A percentile compares a stretch with the other conserved stretches of the same genome.
Evolutionary conservation across 1,140 invertebrate genomes (phyloP).

Genomic region (Monochamus saltuarius): DNA sequence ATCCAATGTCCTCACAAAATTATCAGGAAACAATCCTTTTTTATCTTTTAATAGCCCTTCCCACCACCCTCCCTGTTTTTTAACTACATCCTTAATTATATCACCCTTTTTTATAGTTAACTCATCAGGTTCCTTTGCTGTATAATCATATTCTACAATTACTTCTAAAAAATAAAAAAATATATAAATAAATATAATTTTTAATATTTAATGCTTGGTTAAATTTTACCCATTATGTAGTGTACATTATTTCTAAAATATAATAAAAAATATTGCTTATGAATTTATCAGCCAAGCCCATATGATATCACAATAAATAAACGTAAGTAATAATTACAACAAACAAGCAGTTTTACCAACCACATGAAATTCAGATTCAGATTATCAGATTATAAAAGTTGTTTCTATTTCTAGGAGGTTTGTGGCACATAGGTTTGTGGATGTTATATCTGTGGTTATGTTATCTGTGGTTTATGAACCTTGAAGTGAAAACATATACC

Average conservation of each 20-base stretch:
- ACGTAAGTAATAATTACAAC: no score
- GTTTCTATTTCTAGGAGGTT: no score
- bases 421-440: no score
- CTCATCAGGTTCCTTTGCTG: constrained; percentile 79
- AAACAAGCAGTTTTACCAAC: no score
- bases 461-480: no score
- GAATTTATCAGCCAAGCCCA: constrained; percentile 12
- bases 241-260: background rate
- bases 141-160: constrained; percentile 78
- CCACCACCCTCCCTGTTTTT: constrained; percentile 94
- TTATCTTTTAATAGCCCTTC: constrained; percentile 85
- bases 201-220: background rate
- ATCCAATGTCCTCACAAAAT: constrained; percentile 82
- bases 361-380: no score
- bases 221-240: constrained; percentile 12
- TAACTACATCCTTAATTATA: constrained; percentile 79
- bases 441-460: no score
- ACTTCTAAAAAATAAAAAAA: background rate
- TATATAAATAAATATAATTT: no score
- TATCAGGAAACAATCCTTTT: constrained; percentile 96
- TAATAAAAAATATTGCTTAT: background rate
- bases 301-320: constrained; percentile 16
- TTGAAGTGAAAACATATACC: no score
- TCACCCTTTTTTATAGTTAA: constrained; percentile 86
- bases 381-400: no score